A percentile compares a stretch with the other conserved stretches of the same genome.
Evolutionary conservation across 2,113 vertebrate species (phyloP).

Genomic region (Zosterops borbonicus): DNA sequence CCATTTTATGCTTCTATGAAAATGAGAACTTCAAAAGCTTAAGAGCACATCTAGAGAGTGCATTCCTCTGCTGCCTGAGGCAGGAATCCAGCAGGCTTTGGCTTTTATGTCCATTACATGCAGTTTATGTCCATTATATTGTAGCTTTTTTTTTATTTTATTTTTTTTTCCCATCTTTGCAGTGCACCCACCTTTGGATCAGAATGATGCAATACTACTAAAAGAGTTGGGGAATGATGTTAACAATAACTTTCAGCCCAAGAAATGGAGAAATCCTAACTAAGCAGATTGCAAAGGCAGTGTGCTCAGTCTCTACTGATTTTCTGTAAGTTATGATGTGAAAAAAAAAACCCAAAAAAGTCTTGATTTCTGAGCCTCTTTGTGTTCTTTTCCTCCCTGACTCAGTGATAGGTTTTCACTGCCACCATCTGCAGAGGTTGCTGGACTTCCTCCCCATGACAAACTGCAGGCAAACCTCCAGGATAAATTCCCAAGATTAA

Average conservation of each 20-base stretch:
- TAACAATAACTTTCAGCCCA: not conserved
- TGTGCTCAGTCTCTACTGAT: not conserved
- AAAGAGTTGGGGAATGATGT: not conserved
- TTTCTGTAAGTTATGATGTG: not conserved
- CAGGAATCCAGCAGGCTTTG: not conserved
- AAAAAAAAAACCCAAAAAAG: not conserved
- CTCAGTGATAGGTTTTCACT: not conserved
- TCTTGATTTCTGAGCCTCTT: not conserved
- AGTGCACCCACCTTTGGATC: not conserved
- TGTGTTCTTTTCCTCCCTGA: not conserved
- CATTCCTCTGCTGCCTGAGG: not conserved
- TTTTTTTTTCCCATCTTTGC: fast-evolving
- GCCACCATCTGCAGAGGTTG: not conserved
- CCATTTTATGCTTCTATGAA: not conserved
- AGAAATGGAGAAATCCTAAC: not conserved
- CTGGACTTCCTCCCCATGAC: not conserved
- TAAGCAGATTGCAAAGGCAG: not conserved
- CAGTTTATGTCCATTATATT: not conserved
- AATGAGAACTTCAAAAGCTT: not conserved
- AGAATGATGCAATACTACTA: not conserved
- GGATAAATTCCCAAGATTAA: not conserved
- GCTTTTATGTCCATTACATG: not conserved
- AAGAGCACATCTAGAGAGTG: not conserved
- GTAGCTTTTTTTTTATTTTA: fast-evolving
- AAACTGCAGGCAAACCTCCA: not conserved